These are phyloP conservation scores for Koerneria pararmatus DNA, from an alignment of 2,888 invertebrate genomes.

Conservation along the genomic window DNA sequence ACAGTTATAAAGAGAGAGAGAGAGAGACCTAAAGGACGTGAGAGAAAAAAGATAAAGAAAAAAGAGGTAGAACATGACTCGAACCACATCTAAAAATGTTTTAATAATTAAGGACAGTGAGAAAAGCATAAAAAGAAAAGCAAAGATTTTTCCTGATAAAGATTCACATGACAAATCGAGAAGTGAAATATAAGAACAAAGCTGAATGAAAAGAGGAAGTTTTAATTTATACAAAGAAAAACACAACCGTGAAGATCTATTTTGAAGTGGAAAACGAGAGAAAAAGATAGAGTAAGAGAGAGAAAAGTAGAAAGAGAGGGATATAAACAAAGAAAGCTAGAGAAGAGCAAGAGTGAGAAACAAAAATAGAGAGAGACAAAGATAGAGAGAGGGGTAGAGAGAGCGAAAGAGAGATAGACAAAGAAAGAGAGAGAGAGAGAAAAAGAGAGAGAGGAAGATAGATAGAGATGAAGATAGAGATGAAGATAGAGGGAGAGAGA, in stretches of 20 bases:
- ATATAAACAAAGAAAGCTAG: constrained; percentile 1
- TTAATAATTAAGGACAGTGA: too few species aligned
- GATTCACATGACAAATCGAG: constrained; percentile 10
- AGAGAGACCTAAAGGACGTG: too few species aligned
- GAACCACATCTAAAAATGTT: too few species aligned
- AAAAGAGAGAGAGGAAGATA: background rate
- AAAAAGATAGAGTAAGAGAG: background rate
- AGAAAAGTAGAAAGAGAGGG: background rate
- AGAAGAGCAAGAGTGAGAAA: background rate
- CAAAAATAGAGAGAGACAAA: background rate
- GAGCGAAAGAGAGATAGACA: background rate
- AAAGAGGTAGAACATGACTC: too few species aligned
- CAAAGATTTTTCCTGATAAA: constrained; percentile 4
- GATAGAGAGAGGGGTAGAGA: background rate
- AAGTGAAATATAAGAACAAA: constrained; percentile 8
- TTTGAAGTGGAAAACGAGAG: constrained; percentile 7
- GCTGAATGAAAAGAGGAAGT: background rate
- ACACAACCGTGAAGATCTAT: background rate
- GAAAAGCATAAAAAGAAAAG: too few species aligned
- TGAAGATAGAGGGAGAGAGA: background rate
- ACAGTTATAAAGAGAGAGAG: too few species aligned
- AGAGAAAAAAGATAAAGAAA: too few species aligned
- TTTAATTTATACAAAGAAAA: constrained; percentile 6
- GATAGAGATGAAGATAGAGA: background rate
- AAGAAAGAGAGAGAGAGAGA: background rate